Evolutionary conservation across 2,888 invertebrate genomes (phyloP), one percentile per base, ranked within the genome.

Genomic region (Drosophila colorata): DNA sequence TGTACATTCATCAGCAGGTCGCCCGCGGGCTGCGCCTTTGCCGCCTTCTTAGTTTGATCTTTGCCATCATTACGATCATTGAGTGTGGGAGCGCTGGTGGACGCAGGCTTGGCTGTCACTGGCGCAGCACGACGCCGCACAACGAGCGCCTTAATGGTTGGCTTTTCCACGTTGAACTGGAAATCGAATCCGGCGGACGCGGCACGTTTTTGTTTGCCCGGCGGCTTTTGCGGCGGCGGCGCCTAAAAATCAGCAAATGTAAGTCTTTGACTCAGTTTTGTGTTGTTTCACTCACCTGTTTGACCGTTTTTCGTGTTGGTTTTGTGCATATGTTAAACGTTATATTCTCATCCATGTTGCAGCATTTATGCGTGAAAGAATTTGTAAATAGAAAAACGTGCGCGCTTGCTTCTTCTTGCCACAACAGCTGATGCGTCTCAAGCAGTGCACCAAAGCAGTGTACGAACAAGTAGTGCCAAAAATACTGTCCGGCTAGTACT

Each of bases 91-190:
- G 8, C 28, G 28, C 9, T 28, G 28, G 28, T 9, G 9, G 28
- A 3, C 28, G 9, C 28, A 23, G 33, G 28, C 35, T 20, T 9
- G n/a, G 55, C 61, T 20, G 48, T 1, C 6, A 33, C 13, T 20
- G 59, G 38, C 0, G 16, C 56, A 1, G 70, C 73, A 4, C 91
- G 80, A 46, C 84, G 89, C 18, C 91, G 80, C 8, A 91, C 88
- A 2, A 91, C 91, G 44, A 92, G 47, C 0, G 93, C 92, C 70
- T 92, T 92, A 0, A 90, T 79, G 47, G 90, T 91, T 3, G 88
- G 87, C 37, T 82, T 74, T 0, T 80, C 85, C 2, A 5, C 47
- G 59, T 80, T 70, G 37, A 88, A 83, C 20, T 88, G 66, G 23
- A 83, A 88, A 2, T 72, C 74, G 5, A 77, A 72, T 33, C 13